Conservation (phyloP, 2,113 vertebrate species). For the Planiliza haematocheilus region DNA sequence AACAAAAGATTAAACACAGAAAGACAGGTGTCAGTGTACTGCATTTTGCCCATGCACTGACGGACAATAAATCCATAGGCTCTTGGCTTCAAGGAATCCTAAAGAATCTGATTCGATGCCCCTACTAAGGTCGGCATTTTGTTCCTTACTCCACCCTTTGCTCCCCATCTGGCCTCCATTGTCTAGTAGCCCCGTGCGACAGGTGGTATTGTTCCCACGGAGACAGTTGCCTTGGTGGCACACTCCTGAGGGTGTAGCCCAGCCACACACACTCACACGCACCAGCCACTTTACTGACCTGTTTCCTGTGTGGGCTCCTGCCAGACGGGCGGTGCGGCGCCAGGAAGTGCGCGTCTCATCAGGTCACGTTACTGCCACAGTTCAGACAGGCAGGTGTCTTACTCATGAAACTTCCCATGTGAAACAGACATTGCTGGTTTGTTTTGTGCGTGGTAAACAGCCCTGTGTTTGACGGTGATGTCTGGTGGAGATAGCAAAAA, state of each 20-base stretch:
- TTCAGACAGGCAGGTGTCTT: slow-evolving; percentile 57
- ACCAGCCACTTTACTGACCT: slow-evolving; percentile 33
- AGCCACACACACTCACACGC: slow-evolving; percentile 34
- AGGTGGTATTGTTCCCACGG: slow-evolving; percentile 77
- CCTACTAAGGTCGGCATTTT: slow-evolving; percentile 45
- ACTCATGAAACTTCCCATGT: slow-evolving; percentile 40
- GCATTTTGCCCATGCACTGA: slow-evolving; percentile 38
- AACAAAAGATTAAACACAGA: slow-evolving; percentile 5
- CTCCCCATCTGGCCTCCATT: slow-evolving; percentile 76
- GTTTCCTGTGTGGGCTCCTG: slow-evolving; percentile 59
- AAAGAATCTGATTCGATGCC: slow-evolving; percentile 61
- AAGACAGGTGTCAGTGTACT: slow-evolving; percentile 53
- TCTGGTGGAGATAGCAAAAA: background rate
- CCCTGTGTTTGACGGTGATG: background rate
- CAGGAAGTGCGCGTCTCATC: slow-evolving; percentile 61
- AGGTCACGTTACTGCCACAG: slow-evolving; percentile 32
- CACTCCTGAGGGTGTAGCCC: slow-evolving; percentile 68
- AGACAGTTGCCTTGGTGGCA: slow-evolving; percentile 76
- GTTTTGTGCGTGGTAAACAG: background rate
- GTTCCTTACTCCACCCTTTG: slow-evolving; percentile 68
- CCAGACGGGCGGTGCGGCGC: slow-evolving; percentile 54
- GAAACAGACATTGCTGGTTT: slow-evolving; percentile 25
- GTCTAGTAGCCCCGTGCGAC: slow-evolving; percentile 61
- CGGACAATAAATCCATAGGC: slow-evolving; percentile 59
- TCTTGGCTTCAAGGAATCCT: slow-evolving; percentile 54